A percentile compares a stretch with the other conserved stretches of the same genome.
These are phyloP conservation scores for Syngnathus acus DNA, from an alignment of 2,797 vertebrate species.

Conservation along the genomic window DNA sequence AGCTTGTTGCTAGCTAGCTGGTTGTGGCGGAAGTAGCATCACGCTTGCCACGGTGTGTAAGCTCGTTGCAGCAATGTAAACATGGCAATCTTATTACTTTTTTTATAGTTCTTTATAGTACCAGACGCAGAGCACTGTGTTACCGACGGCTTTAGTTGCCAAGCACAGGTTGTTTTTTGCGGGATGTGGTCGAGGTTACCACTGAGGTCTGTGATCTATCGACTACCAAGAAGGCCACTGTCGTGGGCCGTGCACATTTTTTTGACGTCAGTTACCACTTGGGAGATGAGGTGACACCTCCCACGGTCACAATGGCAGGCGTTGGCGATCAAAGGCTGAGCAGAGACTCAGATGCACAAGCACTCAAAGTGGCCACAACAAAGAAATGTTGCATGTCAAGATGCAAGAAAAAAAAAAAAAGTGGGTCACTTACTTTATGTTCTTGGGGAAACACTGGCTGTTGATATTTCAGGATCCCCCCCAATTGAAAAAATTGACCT, in stretches of 20 bases:
- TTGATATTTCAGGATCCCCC: background rate
- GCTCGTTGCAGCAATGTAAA: too few species aligned
- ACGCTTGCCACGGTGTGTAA: too few species aligned
- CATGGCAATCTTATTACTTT: too few species aligned
- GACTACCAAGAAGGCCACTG: conserved; percentile 1
- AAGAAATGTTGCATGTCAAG: background rate
- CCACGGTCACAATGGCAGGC: conserved; percentile 13
- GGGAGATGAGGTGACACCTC: conserved; percentile 16
- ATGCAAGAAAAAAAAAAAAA: conserved; percentile 1
- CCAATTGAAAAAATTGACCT: background rate
- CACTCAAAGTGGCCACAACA: conserved; percentile 34
- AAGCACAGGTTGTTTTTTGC: conserved; percentile 5
- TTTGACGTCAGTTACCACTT: conserved; percentile 34
- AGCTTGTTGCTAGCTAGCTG: too few species aligned
- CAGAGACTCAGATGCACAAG: conserved; percentile 19
- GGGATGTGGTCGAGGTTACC: conserved; percentile 30
- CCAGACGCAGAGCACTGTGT: background rate
- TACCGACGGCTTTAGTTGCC: background rate
- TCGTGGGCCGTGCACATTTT: background rate
- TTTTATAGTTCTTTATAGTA: too few species aligned
- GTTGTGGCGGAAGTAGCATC: too few species aligned
- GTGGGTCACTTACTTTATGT: background rate
- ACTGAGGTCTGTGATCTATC: conserved; percentile 21
- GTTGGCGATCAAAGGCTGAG: conserved; percentile 15
- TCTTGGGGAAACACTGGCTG: background rate